Evolutionary conservation across 2,888 invertebrate species (phyloP), one percentile per base, ranked within the genome.

Genomic region (Eudasyphora cyanicolor): DNA sequence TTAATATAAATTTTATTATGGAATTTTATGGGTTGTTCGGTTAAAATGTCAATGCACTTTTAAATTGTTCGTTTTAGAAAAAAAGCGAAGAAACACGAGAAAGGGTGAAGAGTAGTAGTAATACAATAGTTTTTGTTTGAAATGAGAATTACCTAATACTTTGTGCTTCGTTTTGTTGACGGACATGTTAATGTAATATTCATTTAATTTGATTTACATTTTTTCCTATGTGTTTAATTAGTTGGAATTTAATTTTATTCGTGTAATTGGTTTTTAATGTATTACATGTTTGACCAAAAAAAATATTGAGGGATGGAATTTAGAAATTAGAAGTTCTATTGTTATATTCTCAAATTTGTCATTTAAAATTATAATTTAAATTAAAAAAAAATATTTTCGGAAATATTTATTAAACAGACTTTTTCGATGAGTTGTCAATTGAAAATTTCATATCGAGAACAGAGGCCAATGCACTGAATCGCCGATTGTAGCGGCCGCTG

Each of bases 11-110:
- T 79, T 79, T 79, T 60, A 64, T 76, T 82, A 74, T 54, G 73
- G 51, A 80, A 80, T 82, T n/a, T 85, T 82, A 82, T 82, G 82
- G 80, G 67, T 73, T 79, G 77, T 85, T 82, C 51, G 77, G 80
- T 80, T 80, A 80, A 79, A 82, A 85, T 78, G 76, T 82, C 79
- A 82, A 82, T 85, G 80, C 80, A 82, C 80, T 85, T 85, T 82
- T 85, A 76, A 85, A 81, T 85, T 82, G 80, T 80, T n/a, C 29
- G 29, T 24, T 73, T n/a, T 73, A 57, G 57, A 57, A 57, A 19
- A 71, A 32, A 2, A 14, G 57, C n/a, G 49, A 5, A 14, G 45
- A 19, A 49, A 49, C 32, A 32, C 4, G 32, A 4, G 8, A 6
- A 14, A n/a, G 45, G 45, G 45, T 45, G n/a, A 45, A n/a, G 45